These are phyloP conservation scores for Eurystomus glaucurus DNA, from an alignment of 2,797 vertebrate species.

Conservation along the genomic window DNA sequence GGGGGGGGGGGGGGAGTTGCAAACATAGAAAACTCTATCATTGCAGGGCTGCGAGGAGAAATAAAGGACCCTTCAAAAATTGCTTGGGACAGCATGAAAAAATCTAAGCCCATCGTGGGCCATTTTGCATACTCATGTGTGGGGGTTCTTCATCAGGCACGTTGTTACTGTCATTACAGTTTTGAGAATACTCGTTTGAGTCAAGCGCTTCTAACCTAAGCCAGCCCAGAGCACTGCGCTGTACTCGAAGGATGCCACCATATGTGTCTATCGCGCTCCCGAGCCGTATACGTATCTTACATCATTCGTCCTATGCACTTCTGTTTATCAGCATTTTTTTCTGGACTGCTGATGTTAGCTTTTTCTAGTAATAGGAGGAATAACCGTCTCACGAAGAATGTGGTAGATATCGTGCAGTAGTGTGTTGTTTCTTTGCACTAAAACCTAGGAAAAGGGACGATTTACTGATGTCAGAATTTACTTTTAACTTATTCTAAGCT, in stretches of 20 bases:
- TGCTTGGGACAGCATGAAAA: constrained; percentile 16
- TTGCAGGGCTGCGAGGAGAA: constrained; percentile 80
- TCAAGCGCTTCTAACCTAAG: not conserved
- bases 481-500: constrained; percentile 29
- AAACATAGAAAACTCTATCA: constrained; percentile 88
- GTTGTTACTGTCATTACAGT: not conserved
- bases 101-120: not conserved
- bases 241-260: not conserved
- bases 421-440: not conserved
- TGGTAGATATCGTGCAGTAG: not conserved
- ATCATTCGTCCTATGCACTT: constrained; percentile 31
- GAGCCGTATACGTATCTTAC: not conserved
- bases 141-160: not conserved
- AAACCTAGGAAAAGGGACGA: not conserved
- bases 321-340: constrained; percentile 70
- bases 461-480: not conserved
- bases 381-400: not conserved
- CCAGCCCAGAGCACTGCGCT: not conserved
- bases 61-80: constrained; percentile 74
- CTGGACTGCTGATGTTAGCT: constrained; percentile 73
- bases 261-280: not conserved
- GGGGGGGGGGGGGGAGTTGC: constrained; percentile 65
- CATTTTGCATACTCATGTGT: constrained; percentile 16
- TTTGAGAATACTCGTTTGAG: not conserved
- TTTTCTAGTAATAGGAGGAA: constrained; percentile 48